Base-by-base conservation (phyloP, 2,888 invertebrate species). In the Hydrotaea cyrtoneurina region DNA sequence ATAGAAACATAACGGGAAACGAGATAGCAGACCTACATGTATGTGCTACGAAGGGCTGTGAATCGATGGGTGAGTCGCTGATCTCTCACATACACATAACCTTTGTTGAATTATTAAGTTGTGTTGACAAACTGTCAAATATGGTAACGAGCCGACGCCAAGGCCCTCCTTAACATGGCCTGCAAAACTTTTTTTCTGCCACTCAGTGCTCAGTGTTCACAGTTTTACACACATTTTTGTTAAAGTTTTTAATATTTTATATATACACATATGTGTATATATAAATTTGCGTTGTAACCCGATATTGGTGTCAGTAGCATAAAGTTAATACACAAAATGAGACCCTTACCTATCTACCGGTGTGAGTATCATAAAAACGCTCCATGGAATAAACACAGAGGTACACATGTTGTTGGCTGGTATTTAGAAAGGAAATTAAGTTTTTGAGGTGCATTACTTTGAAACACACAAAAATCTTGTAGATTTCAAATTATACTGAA, bases 291-390 rank as follows among this genome's bases (percentile, higher is more conserved):
- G 26, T 36, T 75, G 85, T 82, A 83, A 85, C 80, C 73, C 53
- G 78, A 85, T 85, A 85, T 85, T 78, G 78, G 75, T 85, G 85
- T 83, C 85, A 85, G 80, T 80, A 80, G 72, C 78, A 83, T 69
- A 78, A 75, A 71, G 39, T 59, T 36, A 50, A 71, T 59, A 17
- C 59, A 55, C 21, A 26, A 71, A 73, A 79, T 53, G 59, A 69
- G 64, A 36, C 62, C 46, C 64, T 74, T 26, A 78, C 23, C 36
- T 23, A 73, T 31, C 79, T 53, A 39, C 43, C 15, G 31, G 19
- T 66, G 66, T 26, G 43, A 66, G 13, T 26, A 43, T 21, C 10
- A 43, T 19, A 39, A 43, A 66, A 10, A 39, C 17, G 39, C 39
- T 66, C 66, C 66, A 39, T 19, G 66, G 39, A 39, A 19, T 39